A percentile compares a stretch with the other conserved stretches of the same genome.
Evolutionary conservation across 2,797 vertebrate genomes (phyloP).

Genomic region (Nannoperca australis): DNA sequence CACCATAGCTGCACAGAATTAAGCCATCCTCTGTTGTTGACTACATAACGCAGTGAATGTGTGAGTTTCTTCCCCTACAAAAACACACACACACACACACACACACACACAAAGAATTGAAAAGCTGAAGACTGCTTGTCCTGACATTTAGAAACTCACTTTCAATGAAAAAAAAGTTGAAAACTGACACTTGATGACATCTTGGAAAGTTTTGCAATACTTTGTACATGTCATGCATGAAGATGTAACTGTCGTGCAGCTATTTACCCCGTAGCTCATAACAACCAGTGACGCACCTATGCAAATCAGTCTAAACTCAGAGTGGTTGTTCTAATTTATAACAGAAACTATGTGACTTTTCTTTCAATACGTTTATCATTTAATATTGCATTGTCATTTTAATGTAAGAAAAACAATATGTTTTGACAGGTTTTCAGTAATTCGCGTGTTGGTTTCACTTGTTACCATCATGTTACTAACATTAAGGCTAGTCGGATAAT

Average conservation of each 20-base stretch:
- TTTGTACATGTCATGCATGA: slow-evolving; percentile 3
- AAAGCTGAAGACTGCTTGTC: neutral
- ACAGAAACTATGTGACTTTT: neutral
- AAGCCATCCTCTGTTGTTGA: slow-evolving; percentile 26
- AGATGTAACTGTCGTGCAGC: slow-evolving; percentile 33
- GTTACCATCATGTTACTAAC: slow-evolving; percentile 45
- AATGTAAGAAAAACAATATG: neutral
- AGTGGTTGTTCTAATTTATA: neutral
- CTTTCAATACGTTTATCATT: neutral
- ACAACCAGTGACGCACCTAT: slow-evolving; percentile 24
- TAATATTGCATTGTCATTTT: neutral
- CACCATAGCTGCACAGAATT: slow-evolving; percentile 6
- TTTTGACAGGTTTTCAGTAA: slow-evolving; percentile 27
- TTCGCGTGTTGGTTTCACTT: slow-evolving; percentile 48
- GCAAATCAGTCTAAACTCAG: neutral
- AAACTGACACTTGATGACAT: slow-evolving; percentile 9
- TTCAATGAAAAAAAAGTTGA: slow-evolving; percentile 1
- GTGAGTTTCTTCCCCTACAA: neutral
- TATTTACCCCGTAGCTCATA: slow-evolving; percentile 33
- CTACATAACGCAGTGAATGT: slow-evolving; percentile 17
- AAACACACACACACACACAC: no score
- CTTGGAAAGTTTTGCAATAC: slow-evolving; percentile 46
- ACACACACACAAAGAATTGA: neutral
- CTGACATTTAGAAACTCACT: slow-evolving; percentile 26
- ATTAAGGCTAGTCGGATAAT: slow-evolving; percentile 24